phyloP scores from a whole-genome alignment of 2,888 invertebrate species.

The Hemithea aestivaria region DNA sequence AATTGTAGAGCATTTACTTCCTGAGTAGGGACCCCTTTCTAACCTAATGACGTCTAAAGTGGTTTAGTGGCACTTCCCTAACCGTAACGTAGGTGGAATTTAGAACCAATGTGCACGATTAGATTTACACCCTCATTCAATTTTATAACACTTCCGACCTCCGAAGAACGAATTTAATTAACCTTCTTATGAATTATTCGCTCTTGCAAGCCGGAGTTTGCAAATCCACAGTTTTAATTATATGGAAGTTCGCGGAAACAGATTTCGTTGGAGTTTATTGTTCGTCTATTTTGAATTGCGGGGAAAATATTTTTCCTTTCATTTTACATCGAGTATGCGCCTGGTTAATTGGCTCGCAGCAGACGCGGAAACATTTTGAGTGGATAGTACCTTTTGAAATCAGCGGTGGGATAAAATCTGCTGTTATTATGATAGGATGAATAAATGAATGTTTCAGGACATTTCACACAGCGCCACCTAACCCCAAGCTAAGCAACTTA shows the following conservation, averaged over 20 bases:
- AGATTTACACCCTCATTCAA: conserved; percentile 42
- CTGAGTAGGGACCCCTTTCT: conserved; percentile 20
- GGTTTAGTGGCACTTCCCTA: conserved; percentile 21
- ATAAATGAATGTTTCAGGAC: too few relatives aligned
- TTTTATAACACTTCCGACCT: conserved; percentile 40
- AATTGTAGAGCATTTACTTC: conserved; percentile 10
- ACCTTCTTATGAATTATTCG: conserved; percentile 59
- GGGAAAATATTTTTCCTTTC: conserved; percentile 16
- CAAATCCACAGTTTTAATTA: conserved; percentile 54
- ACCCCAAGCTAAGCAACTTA: too few relatives aligned
- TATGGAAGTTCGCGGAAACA: conserved; percentile 45
- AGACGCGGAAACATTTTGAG: neutral
- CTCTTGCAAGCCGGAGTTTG: conserved; percentile 42
- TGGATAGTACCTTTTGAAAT: conserved; percentile 1
- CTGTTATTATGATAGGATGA: neutral
- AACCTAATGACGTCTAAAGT: conserved; percentile 23
- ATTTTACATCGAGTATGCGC: conserved; percentile 1
- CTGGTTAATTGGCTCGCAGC: neutral
- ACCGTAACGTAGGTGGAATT: conserved; percentile 18
- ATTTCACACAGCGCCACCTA: too few relatives aligned
- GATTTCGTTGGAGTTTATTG: conserved; percentile 40
- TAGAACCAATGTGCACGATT: conserved; percentile 28
- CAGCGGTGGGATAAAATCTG: neutral
- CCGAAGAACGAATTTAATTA: conserved; percentile 53
- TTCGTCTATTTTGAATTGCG: conserved; percentile 27